These are phyloP conservation scores for Dendrocincla fuliginosa DNA, from an alignment of 2,797 vertebrate genomes.

Conservation along the genomic window DNA sequence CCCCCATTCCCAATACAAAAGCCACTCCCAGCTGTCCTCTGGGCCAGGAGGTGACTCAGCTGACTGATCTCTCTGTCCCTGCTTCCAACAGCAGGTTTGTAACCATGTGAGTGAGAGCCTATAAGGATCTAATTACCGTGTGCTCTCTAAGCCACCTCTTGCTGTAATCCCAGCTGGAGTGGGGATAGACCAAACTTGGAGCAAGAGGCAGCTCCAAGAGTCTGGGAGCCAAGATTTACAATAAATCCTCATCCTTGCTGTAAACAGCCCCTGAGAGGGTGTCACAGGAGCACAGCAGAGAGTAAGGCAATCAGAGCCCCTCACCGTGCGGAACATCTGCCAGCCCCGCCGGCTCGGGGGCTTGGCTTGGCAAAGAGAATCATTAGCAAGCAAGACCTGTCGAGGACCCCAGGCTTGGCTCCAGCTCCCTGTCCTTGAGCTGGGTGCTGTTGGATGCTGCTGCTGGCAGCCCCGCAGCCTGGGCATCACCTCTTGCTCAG, in stretches of 20 bases:
- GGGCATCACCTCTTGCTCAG: neutral
- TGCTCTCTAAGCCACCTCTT: neutral
- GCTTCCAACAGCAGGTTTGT: neutral
- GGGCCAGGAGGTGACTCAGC: neutral
- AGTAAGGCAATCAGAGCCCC: neutral
- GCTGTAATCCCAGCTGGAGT: neutral
- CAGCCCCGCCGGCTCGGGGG: neutral
- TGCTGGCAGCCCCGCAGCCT: neutral
- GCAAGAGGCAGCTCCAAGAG: neutral
- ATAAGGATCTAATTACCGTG: neutral
- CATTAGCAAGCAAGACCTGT: neutral
- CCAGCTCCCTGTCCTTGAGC: neutral
- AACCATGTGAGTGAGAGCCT: rapidly evolving
- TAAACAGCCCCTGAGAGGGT: constrained; percentile 32
- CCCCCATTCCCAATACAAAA: neutral
- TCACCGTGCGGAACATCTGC: neutral
- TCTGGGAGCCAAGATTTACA: constrained; percentile 2
- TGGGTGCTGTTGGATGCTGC: neutral
- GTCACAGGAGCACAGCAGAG: neutral
- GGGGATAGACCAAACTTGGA: neutral
- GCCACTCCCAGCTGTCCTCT: neutral
- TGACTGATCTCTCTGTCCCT: neutral
- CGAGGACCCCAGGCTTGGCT: neutral
- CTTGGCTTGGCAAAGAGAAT: neutral
- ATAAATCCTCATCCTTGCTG: constrained; percentile 23